These are phyloP conservation scores for Eumeta japonica DNA, from an alignment of 1,140 invertebrate genomes.

Conservation along the genomic window DNA sequence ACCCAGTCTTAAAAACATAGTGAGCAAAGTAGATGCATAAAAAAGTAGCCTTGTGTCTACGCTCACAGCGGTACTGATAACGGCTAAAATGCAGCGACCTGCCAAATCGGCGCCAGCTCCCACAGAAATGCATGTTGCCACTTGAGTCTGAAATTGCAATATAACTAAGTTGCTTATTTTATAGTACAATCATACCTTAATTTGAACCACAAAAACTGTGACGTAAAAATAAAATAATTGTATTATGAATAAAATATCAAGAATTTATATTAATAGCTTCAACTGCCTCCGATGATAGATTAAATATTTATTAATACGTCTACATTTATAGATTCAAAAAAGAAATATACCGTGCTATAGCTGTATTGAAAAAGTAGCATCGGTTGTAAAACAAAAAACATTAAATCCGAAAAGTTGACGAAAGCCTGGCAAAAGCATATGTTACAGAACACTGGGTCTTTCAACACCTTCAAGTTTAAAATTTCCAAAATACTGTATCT, in stretches of 20 bases:
- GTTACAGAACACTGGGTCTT: conserved; percentile 61
- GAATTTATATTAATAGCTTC: too few species aligned
- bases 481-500: conserved; percentile 25
- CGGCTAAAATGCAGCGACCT: conserved; percentile 51
- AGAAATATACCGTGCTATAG: conserved; percentile 33
- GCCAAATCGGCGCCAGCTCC: conserved; percentile 56
- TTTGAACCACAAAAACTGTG: too few species aligned
- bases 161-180: neutral
- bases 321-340: too few species aligned
- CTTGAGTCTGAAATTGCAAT: conserved; percentile 35
- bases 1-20: conserved; percentile 28
- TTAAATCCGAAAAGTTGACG: conserved; percentile 60
- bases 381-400: conserved; percentile 63
- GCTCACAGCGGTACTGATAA: conserved; percentile 46
- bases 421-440: conserved; percentile 62
- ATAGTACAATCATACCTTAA: too few species aligned
- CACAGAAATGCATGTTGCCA: conserved; percentile 58
- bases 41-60: conserved; percentile 40
- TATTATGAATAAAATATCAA: conserved; percentile 5
- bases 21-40: conserved; percentile 30
- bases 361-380: conserved; percentile 57
- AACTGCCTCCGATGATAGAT: too few species aligned
- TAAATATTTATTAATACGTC: too few species aligned
- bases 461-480: conserved; percentile 46
- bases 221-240: conserved; percentile 3